Base-by-base conservation (phyloP, 2,797 vertebrate genomes). In the Typhlichthys subterraneus region DNA sequence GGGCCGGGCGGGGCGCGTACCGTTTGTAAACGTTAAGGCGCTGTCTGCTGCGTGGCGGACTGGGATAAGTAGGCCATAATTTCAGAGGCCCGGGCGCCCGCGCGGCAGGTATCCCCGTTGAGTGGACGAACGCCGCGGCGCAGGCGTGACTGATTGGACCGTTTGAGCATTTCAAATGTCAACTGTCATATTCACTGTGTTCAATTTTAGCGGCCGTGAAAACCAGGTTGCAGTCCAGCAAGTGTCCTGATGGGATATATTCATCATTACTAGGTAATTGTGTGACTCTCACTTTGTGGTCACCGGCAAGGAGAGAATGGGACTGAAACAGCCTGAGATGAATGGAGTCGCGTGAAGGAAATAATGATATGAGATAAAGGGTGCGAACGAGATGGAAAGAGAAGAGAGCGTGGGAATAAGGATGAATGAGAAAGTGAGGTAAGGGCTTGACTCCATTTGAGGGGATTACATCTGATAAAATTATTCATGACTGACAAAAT, bases 181-280 rank as follows among this genome's bases (percentile, higher is more conserved):
- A 91, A 85, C 89, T 88, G 86, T 89, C 88, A 89, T 74, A 85
- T 82, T 72, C 69, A 63, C 61, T 17, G 57, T 80, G 85, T 90
- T 91, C 80, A 87, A 90, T 91, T 88, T 42, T 87, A 83, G 77
- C 73, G 71, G 77, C 72, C 42, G 68, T 64, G 76, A 70, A 29
- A 81, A 81, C 69, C 68, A 68, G 81, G 87, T 90, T 88, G 83
- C 87, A 90, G 87, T 89, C 87, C 77, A 85, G 83, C 85, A 80
- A 80, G 83, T 86, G 84, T 65, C 74, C 85, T 88, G 83, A 89
- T 77, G 85, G 88, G 87, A 90, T 84, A 73, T 90, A 89, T 92
- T 89, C 89, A 88, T 91, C 88, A 88, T 92, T 87, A 91, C 82
- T 79, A 81, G 82, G 76, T 89, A 90, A 90, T 91, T 91, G 82